Evolutionary conservation across 64 coral and sea anemone species (phyloP).

Genomic region (Montipora efflorescens): DNA sequence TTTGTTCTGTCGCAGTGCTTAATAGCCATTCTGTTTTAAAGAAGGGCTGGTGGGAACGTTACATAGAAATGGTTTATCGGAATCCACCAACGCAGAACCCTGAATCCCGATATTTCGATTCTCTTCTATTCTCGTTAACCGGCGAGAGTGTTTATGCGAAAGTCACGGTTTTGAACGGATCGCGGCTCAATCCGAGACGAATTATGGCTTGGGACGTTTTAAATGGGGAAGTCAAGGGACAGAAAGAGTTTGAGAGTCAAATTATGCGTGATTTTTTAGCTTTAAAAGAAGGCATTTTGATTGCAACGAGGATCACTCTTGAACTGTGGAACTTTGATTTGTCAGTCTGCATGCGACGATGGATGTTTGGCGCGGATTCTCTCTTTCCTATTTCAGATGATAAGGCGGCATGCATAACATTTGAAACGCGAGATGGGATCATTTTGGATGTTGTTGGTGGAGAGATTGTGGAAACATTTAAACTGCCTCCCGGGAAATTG

Average conservation of each 20-base stretch:
- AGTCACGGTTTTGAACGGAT: too few species aligned
- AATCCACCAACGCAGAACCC: too few species aligned
- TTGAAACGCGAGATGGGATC: too few species aligned
- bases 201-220: too few species aligned
- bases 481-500: too few species aligned
- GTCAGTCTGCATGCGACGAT: background rate
- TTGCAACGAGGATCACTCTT: background rate
- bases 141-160: background rate
- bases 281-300: too few species aligned
- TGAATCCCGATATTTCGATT: background rate
- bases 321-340: background rate
- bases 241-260: background rate
- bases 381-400: background rate
- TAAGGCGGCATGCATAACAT: background rate
- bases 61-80: too few species aligned
- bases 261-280: background rate
- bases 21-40: too few species aligned
- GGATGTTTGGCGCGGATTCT: background rate
- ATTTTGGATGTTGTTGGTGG: too few species aligned
- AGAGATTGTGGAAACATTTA: too few species aligned
- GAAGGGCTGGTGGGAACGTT: background rate
- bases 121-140: background rate
- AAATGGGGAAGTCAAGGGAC: background rate
- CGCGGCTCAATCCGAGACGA: rapidly evolving
- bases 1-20: too few species aligned